Evolutionary conservation across 2,797 vertebrate species (phyloP).

Genomic region (Gouania willdenowi): DNA sequence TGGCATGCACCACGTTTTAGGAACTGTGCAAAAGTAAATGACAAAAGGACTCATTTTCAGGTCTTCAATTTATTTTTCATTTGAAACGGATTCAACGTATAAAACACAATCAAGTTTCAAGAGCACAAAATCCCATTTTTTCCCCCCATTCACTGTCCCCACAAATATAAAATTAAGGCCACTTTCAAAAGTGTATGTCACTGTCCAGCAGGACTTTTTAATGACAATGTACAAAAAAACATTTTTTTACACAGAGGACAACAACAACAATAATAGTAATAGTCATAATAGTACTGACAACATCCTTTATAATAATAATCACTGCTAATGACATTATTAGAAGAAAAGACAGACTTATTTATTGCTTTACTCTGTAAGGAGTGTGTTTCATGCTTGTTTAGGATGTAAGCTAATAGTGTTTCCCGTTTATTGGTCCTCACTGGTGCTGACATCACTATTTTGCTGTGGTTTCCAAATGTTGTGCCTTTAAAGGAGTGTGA

Average conservation of each 20-base stretch:
- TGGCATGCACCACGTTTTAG: conserved; percentile 46
- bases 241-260: conserved; percentile 72
- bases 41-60: conserved; percentile 70
- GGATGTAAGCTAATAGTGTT: conserved; percentile 12
- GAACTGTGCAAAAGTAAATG: conserved; percentile 64
- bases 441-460: conserved; percentile 47
- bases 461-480: conserved; percentile 30
- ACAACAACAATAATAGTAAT: conserved; percentile 74
- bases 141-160: conserved; percentile 67
- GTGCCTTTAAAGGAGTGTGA: conserved; percentile 20
- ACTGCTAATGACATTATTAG: conserved; percentile 50
- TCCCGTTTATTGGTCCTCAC: conserved; percentile 43
- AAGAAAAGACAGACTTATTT: conserved; percentile 42
- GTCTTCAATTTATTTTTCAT: conserved; percentile 76
- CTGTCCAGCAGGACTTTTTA: conserved; percentile 83
- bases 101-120: conserved; percentile 71
- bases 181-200: conserved; percentile 77
- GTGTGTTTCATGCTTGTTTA: conserved; percentile 27
- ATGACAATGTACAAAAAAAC: conserved; percentile 76
- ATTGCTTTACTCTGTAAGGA: conserved; percentile 28
- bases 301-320: conserved; percentile 60
- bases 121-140: conserved; percentile 59
- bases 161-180: conserved; percentile 79
- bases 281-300: conserved; percentile 71
- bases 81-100: conserved; percentile 57